Conservation (phyloP, 2,113 vertebrate genomes). For the Festucalex cinctus region DNA sequence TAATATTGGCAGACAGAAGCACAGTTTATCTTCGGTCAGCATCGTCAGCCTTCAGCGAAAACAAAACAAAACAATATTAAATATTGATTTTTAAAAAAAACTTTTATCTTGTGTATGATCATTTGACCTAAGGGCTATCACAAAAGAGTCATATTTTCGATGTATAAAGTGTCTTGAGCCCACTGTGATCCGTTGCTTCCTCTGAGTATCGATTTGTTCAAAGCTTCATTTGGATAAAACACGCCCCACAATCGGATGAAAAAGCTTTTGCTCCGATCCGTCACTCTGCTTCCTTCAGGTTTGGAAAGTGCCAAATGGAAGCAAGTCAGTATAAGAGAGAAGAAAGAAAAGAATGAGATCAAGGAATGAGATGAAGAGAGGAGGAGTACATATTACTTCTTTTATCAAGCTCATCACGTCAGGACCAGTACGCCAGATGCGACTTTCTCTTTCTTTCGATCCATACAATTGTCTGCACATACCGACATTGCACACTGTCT, state of each 20-base stretch:
- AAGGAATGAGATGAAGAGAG: neutral
- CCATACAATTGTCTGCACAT: constrained; percentile 19
- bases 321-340: constrained; percentile 22
- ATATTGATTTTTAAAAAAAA: neutral
- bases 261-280: neutral
- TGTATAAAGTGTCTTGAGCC: neutral
- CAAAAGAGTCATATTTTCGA: neutral
- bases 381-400: constrained; percentile 12
- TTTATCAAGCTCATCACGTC: constrained; percentile 23
- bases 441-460: constrained; percentile 8
- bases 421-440: constrained; percentile 5
- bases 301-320: constrained; percentile 17
- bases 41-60: neutral
- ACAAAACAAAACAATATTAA: neutral
- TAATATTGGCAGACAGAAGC: neutral
- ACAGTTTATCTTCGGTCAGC: constrained; percentile 26
- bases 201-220: neutral
- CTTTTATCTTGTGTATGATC: neutral
- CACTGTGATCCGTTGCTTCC: neutral
- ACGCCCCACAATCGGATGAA: neutral
- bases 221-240: neutral
- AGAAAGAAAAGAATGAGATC: constrained; percentile 2
- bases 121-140: neutral
- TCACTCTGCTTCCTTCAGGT: neutral
- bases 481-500: neutral